These are phyloP conservation scores for Geodia barretti DNA, from an alignment of 37 sponge, comb jelly and placozoan species.

Conservation along the genomic window DNA sequence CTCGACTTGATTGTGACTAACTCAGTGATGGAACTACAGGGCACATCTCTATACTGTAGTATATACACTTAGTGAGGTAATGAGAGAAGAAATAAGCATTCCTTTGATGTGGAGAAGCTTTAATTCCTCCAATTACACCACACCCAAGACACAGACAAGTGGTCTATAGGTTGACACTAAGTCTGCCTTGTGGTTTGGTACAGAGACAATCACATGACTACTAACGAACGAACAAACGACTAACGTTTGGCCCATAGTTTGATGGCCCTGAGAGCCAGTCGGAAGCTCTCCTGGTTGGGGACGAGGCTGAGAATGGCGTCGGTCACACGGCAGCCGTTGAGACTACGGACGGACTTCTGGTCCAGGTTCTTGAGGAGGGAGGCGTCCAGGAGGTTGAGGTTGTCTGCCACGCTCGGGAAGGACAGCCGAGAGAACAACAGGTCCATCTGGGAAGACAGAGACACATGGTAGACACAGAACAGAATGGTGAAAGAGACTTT, in stretches of 20 bases:
- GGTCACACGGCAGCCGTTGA: slow-evolving; percentile 97
- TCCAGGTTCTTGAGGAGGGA: slow-evolving; percentile 93
- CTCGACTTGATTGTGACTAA: not conserved
- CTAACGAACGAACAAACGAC: not conserved
- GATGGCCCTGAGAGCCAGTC: slow-evolving; percentile 88
- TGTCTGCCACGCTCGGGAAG: slow-evolving; percentile 73
- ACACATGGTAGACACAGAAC: not conserved
- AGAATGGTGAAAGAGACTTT: not conserved
- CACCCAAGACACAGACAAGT: too few species aligned
- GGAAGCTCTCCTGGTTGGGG: slow-evolving; percentile 89
- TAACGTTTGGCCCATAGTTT: slow-evolving; percentile 98
- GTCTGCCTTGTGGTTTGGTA: too few species aligned
- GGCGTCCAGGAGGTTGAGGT: slow-evolving; percentile 82
- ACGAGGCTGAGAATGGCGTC: slow-evolving; percentile 98
- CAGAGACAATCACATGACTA: not conserved
- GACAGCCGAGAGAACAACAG: slow-evolving; percentile 94
- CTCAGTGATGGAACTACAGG: not conserved
- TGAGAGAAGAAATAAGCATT: not conserved
- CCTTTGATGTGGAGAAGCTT: not conserved
- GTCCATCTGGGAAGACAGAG: slow-evolving; percentile 73
- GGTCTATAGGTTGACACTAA: too few species aligned
- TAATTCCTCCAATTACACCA: not conserved
- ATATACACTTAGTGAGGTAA: not conserved
- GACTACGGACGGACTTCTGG: slow-evolving; percentile 86
- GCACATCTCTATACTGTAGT: not conserved